Evolutionary conservation across 1,140 invertebrate genomes (phyloP).

Genomic region (Cydia strobilella): DNA sequence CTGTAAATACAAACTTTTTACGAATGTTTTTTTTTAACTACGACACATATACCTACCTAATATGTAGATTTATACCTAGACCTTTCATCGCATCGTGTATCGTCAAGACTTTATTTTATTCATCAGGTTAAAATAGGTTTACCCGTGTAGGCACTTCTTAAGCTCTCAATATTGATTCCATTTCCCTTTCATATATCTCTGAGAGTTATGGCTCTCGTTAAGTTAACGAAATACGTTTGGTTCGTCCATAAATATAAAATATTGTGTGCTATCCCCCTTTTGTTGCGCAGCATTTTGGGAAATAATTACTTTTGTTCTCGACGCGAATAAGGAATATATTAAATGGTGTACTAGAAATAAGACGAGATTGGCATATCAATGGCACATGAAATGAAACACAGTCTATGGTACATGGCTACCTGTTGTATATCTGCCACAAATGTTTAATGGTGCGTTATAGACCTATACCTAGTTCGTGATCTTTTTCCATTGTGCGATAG

Average conservation of each 20-base stretch:
- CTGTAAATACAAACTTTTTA: too few relatives aligned
- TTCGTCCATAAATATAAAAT: constrained; percentile 1
- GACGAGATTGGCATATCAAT: too few relatives aligned
- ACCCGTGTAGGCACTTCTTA: background rate
- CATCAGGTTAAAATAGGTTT: background rate
- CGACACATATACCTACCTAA: background rate
- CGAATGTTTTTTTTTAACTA: too few relatives aligned
- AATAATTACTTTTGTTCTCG: constrained; percentile 6
- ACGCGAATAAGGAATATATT: background rate
- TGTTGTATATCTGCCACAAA: too few relatives aligned
- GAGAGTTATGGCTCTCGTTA: constrained; percentile 1
- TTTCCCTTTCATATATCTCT: constrained; percentile 8
- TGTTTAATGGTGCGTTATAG: too few relatives aligned
- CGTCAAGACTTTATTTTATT: background rate
- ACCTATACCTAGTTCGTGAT: too few relatives aligned
- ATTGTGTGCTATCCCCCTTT: too few relatives aligned
- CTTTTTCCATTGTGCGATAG: too few relatives aligned
- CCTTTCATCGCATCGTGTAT: background rate
- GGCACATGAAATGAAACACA: too few relatives aligned
- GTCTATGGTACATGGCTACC: too few relatives aligned
- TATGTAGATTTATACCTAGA: background rate
- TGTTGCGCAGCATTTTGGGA: too few relatives aligned
- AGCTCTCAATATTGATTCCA: background rate
- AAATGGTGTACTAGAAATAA: background rate
- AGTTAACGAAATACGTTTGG: background rate